Base-by-base conservation (phyloP, 2,888 invertebrate genomes). In the Drosophila greeni region DNA sequence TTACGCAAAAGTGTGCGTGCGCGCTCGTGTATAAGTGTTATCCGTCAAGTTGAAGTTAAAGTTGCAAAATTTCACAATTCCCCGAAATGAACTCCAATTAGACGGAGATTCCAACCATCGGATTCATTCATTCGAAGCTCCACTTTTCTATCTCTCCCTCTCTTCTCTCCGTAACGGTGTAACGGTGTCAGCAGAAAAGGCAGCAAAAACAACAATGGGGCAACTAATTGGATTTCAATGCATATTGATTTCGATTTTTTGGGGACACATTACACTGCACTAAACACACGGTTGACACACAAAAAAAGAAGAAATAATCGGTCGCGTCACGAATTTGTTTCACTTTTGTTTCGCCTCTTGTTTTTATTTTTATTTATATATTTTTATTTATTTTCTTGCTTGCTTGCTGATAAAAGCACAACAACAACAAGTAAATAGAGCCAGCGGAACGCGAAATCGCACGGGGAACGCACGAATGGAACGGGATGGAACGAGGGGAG, bases 201-300 rank as follows among this genome's bases (percentile, higher is more conserved):
- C 24, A n/a, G 59, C 59, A 58, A 58, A 37, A 37, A 26, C 55
- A 37, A 56, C 55, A 56, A 56, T 36, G 55, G 11, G 59, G 33
- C 58, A 59, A 45, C 43, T 59, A 43, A 60, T 59, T 60, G 37
- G 60, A 60, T 60, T 60, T 60, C 37, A 45, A 60, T 59, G 59
- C 60, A 59, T 60, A 45, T 60, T 60, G 45, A 60, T 59, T 39
- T 45, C 36, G 24, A 58, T 31, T 60, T 20, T 20, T 20, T 20
- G n/a, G 40, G 48, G 40, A 61, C 61, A 62, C 62, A 65, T 66
- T 64, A 66, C 66, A 64, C 54, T 64, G 54, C 43, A 54, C 66
- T 42, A 31, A 55, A 60, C 36, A 60, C 29, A 60, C 61, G 31
- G 37, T 47, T 39, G 61, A 45, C 64, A 64, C 64, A 53, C 36